Evolutionary conservation across 1,140 invertebrate genomes (phyloP).

Genomic region (Octopus sinensis): DNA sequence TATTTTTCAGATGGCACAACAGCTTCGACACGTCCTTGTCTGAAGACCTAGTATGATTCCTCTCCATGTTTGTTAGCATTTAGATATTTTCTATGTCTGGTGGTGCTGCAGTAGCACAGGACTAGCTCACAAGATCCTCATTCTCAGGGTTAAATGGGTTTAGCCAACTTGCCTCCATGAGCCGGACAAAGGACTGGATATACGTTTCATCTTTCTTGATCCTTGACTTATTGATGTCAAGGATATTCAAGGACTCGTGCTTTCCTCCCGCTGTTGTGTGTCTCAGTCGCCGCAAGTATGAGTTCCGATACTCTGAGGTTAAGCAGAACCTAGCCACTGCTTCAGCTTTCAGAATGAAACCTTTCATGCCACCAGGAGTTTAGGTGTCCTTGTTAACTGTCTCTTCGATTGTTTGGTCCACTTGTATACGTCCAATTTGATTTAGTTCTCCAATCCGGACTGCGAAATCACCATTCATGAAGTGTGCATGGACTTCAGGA

Average conservation of each 20-base stretch:
- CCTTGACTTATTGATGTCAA: constrained; percentile 4
- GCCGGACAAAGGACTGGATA: constrained; percentile 9
- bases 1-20: neutral
- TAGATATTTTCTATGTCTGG: neutral
- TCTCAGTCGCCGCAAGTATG: constrained; percentile 2
- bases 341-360: constrained; percentile 10
- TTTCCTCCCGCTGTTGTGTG: constrained; percentile 10
- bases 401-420: too few species aligned
- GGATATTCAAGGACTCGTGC: neutral
- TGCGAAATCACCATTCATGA: too few species aligned
- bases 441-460: too few species aligned
- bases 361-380: constrained; percentile 1
- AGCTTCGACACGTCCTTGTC: neutral
- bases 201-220: constrained; percentile 19
- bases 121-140: constrained; percentile 12
- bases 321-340: neutral
- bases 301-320: constrained; percentile 15
- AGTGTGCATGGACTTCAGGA: too few species aligned
- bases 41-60: constrained; percentile 10
- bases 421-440: too few species aligned
- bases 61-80: neutral
- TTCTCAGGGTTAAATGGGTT: constrained; percentile 19
- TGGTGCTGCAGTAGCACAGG: constrained; percentile 12
- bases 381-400: too few species aligned
- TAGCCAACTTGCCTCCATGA: constrained; percentile 12